Evolutionary conservation across 2,113 vertebrate species (phyloP).

Genomic region (Meleagris gallopavo): DNA sequence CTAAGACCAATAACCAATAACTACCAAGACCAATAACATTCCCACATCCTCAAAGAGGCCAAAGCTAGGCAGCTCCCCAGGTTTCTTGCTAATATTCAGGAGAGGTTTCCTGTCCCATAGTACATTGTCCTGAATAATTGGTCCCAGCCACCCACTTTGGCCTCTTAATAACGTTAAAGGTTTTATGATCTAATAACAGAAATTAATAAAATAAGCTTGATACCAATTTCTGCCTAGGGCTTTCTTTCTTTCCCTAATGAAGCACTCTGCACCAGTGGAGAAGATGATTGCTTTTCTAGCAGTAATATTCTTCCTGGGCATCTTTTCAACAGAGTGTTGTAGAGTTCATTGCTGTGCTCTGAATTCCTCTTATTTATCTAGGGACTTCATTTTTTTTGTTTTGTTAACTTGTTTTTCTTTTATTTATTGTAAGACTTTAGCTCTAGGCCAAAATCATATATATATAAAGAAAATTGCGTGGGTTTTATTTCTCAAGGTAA

Average conservation of each 20-base stretch:
- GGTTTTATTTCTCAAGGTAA: neutral
- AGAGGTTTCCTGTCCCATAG: neutral
- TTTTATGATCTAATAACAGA: slow-evolving; percentile 34
- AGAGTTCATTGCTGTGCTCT: neutral
- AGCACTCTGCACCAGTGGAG: neutral
- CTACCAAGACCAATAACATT: neutral
- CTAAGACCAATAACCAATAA: too few relatives aligned
- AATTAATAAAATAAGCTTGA: slow-evolving; percentile 27
- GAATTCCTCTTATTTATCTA: neutral
- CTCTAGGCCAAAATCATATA: neutral
- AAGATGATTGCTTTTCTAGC: neutral
- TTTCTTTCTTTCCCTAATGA: neutral
- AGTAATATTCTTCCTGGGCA: neutral
- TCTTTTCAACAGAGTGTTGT: neutral
- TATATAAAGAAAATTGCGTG: neutral
- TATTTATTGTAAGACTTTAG: neutral
- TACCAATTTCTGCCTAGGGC: neutral
- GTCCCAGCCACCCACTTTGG: neutral
- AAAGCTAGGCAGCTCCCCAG: neutral
- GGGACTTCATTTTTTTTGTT: neutral
- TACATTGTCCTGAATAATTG: neutral
- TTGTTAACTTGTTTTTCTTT: neutral
- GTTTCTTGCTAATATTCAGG: neutral
- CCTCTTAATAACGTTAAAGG: neutral
- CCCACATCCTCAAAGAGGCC: neutral